phyloP scores from a whole-genome alignment of 2,797 vertebrate genomes.

The Knipowitschia caucasica region DNA sequence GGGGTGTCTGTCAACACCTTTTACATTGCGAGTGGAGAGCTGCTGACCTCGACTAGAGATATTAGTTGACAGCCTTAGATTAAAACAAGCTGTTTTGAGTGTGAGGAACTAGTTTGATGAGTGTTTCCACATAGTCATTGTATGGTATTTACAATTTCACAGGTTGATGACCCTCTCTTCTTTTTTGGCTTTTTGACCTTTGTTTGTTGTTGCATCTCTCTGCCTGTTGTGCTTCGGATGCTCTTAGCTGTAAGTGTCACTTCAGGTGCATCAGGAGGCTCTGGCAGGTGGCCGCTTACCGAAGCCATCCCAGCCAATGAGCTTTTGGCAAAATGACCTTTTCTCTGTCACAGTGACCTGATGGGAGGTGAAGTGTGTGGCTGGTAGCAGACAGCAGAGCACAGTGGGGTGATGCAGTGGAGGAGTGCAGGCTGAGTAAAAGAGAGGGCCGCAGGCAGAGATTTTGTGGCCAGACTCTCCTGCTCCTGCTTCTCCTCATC shows the following conservation, averaged over 20 bases:
- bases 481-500: constrained; percentile 52
- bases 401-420: constrained; percentile 57
- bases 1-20: too few species aligned
- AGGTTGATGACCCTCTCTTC: constrained; percentile 44
- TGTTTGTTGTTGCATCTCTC: constrained; percentile 53
- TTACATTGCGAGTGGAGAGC: too few species aligned
- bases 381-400: constrained; percentile 84
- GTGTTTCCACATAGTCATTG: too few species aligned
- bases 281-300: constrained; percentile 67
- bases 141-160: too few species aligned
- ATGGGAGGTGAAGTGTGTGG: constrained; percentile 88
- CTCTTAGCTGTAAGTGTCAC: constrained; percentile 69
- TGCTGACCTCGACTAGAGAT: too few species aligned
- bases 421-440: constrained; percentile 70
- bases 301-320: constrained; percentile 66
- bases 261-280: constrained; percentile 82
- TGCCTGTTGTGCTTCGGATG: constrained; percentile 47
- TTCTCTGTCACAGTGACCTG: constrained; percentile 73
- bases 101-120: too few species aligned
- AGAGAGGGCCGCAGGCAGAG: constrained; percentile 80
- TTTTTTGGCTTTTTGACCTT: constrained; percentile 34
- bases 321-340: constrained; percentile 85
- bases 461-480: constrained; percentile 74
- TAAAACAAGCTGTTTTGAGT: too few species aligned
- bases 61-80: too few species aligned